Evolutionary conservation across 2,113 vertebrate genomes (phyloP).

Genomic region (Heterotilapia buettikoferi): DNA sequence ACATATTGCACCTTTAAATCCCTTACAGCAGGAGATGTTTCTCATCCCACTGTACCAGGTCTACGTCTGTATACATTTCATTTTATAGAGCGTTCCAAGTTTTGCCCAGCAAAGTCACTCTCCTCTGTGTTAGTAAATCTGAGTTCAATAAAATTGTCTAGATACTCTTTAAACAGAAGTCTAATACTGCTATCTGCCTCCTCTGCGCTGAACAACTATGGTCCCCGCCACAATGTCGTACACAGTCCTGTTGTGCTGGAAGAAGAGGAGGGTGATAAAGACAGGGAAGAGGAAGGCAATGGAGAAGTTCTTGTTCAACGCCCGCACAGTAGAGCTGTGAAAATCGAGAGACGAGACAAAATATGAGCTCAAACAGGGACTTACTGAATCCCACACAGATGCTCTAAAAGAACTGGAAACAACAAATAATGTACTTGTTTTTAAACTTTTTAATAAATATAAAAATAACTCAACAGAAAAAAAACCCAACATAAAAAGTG

Average conservation of each 20-base stretch:
- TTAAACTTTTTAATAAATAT: not conserved
- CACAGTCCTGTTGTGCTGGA: slow-evolving; percentile 94
- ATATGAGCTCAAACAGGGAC: not conserved
- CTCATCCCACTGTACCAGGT: not conserved
- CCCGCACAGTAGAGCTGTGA: slow-evolving; percentile 86
- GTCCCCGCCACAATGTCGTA: slow-evolving; percentile 96
- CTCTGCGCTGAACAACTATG: slow-evolving; percentile 88
- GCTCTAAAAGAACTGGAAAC: not conserved
- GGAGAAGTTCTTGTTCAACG: slow-evolving; percentile 97
- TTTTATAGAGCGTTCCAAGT: not conserved
- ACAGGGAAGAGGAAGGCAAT: slow-evolving; percentile 95
- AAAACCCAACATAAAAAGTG: accelerated
- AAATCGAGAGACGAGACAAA: not conserved
- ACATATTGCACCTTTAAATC: not conserved
- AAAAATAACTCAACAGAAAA: not conserved
- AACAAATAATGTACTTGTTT: not conserved
- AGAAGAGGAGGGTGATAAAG: slow-evolving; percentile 93
- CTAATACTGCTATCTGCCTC: slow-evolving; percentile 74
- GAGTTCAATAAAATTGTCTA: not conserved
- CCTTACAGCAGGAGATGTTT: not conserved
- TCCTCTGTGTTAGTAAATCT: not conserved
- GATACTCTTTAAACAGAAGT: not conserved
- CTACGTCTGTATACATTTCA: not conserved
- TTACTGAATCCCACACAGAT: not conserved
- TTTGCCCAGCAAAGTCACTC: not conserved